phyloP scores from a whole-genome alignment of 2,113 vertebrate genomes.

The Cercopithecus mona region DNA sequence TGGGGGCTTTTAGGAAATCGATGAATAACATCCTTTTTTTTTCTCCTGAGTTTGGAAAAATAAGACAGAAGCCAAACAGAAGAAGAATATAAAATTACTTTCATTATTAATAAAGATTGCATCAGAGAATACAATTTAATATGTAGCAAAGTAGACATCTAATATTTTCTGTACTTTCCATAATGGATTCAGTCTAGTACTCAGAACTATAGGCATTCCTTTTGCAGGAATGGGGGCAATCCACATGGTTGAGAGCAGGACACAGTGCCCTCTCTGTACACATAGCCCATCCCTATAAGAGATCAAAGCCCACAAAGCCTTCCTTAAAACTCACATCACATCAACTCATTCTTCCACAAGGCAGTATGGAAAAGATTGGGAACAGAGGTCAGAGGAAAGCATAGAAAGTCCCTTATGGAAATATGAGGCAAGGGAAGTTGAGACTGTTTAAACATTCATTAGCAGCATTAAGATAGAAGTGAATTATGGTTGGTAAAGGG shows the following conservation, averaged over 20 bases:
- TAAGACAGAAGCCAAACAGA: not conserved
- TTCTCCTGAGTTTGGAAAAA: not conserved
- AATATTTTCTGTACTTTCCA: not conserved
- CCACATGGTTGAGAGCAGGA: not conserved
- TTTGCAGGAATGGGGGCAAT: not conserved
- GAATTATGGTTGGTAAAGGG: not conserved
- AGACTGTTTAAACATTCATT: not conserved
- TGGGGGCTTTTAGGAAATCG: not conserved
- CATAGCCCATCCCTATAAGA: not conserved
- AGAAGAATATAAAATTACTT: not conserved
- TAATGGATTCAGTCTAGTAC: not conserved
- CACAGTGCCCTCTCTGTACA: not conserved
- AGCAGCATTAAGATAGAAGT: not conserved
- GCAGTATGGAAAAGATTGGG: not conserved
- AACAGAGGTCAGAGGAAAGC: not conserved
- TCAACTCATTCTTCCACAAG: not conserved
- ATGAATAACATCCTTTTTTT: not conserved
- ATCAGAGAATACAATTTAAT: not conserved
- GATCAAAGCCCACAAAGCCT: not conserved
- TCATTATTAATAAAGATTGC: not conserved
- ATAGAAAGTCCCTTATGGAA: not conserved
- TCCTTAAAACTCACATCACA: not conserved
- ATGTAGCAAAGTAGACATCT: not conserved
- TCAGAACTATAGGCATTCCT: not conserved
- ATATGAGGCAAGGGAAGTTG: not conserved